Base-by-base conservation (phyloP, 2,797 vertebrate species). In the Trachops cirrhosus region DNA sequence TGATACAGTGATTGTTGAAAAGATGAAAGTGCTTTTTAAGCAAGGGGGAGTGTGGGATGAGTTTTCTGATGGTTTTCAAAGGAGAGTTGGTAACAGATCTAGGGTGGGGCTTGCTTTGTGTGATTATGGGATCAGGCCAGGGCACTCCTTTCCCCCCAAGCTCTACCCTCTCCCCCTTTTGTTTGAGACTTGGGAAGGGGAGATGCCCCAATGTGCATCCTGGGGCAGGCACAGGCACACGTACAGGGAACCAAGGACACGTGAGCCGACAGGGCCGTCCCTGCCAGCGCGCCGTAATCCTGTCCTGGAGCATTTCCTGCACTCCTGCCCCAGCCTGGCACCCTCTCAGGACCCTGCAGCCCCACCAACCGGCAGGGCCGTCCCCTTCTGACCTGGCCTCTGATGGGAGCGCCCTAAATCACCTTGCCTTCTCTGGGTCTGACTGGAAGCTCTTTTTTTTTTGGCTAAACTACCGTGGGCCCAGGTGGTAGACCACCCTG, bases 281-380 rank as follows among this genome's bases (percentile, higher is more conserved):
- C 71, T 96, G 97, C 95, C 96, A 96, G 10, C 2, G n/a, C 19
- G 54, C 44, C 3, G 0, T 98, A 97, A 98, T 97, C 97, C 97
- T 97, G 78, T 88, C 97, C 96, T 10, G 94, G 67, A 96, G 97
- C 97, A 59, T 48, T 97, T 98, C 97, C 97, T 97, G 92, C 18
- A 5, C 90, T 92, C 91, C 95, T 44, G 68, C 54, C 82, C 64
- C 34, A 77, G 37, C 77, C 91, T 95, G 62, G 87, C 57, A 94
- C 46, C 67, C 29, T 94, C 68, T 86, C 32, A 29, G 0, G 0
- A 68, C 44, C 21, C 71, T n/a, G 41, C 24, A 29, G 91, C 57
- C 78, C n/a, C 16, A 21, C n/a, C 68, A 37, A 19, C 14, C 46
- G 21, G 34, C 37, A 71, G 41, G 67, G 78, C 71, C 83, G 32